phyloP scores from a whole-genome alignment of 2,888 invertebrate genomes.

The Cheilosia soror region DNA sequence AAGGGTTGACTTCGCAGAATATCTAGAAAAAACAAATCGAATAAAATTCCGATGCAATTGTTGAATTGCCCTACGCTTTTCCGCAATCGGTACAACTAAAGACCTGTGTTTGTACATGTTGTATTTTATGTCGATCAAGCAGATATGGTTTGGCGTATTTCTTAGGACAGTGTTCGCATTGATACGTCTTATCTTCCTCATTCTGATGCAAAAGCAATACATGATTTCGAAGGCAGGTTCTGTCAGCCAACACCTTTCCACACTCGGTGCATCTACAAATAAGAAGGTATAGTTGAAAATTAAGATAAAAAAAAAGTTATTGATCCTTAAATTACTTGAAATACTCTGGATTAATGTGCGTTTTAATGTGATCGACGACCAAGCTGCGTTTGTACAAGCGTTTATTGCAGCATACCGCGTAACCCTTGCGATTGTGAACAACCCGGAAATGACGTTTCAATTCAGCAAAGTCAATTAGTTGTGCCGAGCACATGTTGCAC shows the following conservation, averaged over 20 bases:
- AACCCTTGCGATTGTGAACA: constrained; percentile 75
- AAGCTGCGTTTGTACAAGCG: constrained; percentile 75
- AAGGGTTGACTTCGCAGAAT: constrained; percentile 65
- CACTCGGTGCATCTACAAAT: constrained; percentile 70
- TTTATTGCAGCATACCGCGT: constrained; percentile 77
- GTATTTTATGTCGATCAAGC: constrained; percentile 1
- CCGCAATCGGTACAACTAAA: no score
- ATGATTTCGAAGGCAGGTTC: constrained; percentile 76
- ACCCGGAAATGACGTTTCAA: constrained; percentile 75
- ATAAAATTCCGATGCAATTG: constrained; percentile 66
- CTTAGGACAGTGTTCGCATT: neutral
- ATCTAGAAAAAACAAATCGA: constrained; percentile 53
- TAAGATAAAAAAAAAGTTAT: neutral
- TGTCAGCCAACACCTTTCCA: constrained; percentile 74
- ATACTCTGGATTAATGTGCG: constrained; percentile 76
- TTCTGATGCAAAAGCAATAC: constrained; percentile 69
- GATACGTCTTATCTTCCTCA: constrained; percentile 68
- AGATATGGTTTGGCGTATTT: constrained; percentile 75
- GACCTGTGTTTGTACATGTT: no score
- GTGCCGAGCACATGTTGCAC: constrained; percentile 74
- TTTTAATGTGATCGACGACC: constrained; percentile 77
- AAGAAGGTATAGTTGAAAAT: neutral
- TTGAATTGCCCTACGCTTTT: constrained; percentile 1
- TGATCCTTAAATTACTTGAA: constrained; percentile 70
- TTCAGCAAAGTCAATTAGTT: constrained; percentile 68